These are phyloP conservation scores for Carapus acus DNA, from an alignment of 2,797 vertebrate genomes.

Conservation along the genomic window DNA sequence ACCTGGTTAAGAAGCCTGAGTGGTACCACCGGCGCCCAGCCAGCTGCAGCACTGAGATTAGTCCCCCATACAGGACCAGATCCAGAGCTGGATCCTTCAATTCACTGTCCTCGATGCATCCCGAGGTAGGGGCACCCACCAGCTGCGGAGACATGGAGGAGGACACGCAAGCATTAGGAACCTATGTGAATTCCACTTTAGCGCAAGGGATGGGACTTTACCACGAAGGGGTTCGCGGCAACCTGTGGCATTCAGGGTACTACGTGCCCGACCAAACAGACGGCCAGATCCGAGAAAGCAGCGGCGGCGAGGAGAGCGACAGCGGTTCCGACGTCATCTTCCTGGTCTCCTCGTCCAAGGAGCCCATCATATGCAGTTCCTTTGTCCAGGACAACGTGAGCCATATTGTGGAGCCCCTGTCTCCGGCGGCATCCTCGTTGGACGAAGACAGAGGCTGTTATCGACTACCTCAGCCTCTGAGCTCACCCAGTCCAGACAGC, in stretches of 20 bases:
- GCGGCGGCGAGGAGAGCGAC: constrained; percentile 59
- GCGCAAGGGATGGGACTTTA: constrained; percentile 49
- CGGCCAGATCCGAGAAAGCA: constrained; percentile 43
- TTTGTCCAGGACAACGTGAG: constrained; percentile 53
- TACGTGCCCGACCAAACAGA: constrained; percentile 42
- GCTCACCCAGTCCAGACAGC: constrained; percentile 59
- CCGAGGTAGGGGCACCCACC: constrained; percentile 18
- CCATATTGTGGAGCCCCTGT: constrained; percentile 52
- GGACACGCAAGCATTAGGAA: constrained; percentile 21
- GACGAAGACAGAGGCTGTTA: constrained; percentile 51
- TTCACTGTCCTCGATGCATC: constrained; percentile 27
- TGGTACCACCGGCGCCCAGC: constrained; percentile 62
- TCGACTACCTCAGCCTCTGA: constrained; percentile 55
- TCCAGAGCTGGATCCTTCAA: constrained; percentile 41
- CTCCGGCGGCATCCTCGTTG: constrained; percentile 48
- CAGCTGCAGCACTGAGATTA: constrained; percentile 45
- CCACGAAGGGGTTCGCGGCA: constrained; percentile 41
- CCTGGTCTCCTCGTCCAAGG: constrained; percentile 59
- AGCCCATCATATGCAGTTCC: constrained; percentile 54
- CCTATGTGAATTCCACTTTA: constrained; percentile 45
- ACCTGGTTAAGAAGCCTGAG: constrained; percentile 64
- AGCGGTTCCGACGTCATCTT: constrained; percentile 66
- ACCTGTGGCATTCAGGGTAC: constrained; percentile 59
- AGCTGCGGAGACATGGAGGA: constrained; percentile 50
- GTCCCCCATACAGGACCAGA: constrained; percentile 47